Evolutionary conservation across 2,797 vertebrate genomes (phyloP).

Genomic region (Xenops minutus): DNA sequence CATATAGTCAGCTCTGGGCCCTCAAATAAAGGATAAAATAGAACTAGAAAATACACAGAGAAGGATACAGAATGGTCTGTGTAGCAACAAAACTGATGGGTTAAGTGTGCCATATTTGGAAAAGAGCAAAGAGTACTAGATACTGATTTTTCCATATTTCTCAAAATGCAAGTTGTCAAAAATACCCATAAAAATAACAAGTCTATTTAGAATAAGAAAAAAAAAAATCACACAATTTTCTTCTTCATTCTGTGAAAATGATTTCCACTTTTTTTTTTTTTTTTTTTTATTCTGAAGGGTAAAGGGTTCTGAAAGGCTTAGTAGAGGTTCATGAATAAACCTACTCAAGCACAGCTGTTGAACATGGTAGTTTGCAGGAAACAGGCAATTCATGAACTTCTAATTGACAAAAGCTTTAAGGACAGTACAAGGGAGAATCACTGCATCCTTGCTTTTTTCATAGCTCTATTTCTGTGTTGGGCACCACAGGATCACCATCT

Average conservation of each 20-base stretch:
- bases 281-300: neutral
- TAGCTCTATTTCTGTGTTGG: neutral
- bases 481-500: neutral
- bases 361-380: neutral
- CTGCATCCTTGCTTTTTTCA: neutral
- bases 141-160: neutral
- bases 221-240: neutral
- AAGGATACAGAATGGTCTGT: neutral
- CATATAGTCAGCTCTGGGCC: neutral
- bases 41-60: neutral
- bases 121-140: neutral
- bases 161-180: neutral
- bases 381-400: neutral
- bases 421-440: neutral
- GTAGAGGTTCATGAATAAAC: neutral
- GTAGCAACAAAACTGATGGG: rapidly evolving
- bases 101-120: neutral
- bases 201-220: neutral
- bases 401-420: neutral
- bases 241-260: neutral
- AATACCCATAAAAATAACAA: neutral
- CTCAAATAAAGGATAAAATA: neutral
- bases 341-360: neutral
- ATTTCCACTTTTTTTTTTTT: neutral
- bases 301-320: neutral